Evolutionary conservation across 64 coral and sea anemone species (phyloP), one percentile per base, ranked within the genome.

Genomic region (Cladopsammia gracilis): DNA sequence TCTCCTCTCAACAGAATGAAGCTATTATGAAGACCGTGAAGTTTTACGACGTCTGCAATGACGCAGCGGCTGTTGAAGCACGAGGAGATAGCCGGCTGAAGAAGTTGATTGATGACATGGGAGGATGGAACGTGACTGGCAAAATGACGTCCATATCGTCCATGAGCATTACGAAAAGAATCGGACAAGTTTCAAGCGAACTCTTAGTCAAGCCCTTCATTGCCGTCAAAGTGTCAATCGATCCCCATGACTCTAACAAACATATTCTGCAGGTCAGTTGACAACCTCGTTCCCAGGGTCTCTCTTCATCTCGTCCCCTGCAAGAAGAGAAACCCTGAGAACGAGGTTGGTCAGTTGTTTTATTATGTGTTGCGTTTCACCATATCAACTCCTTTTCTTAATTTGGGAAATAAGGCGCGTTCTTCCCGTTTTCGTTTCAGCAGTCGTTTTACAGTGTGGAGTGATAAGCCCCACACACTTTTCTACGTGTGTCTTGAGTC

Each of bases 61-160:
- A 97, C 65, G 75, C 48, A 62, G 16, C 8, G 8, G 92, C 87
- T 51, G 92, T 97, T 0, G 46, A 97, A 6, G 44, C 26, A 10
- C 53, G 52, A 4, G 92, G 95, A 25, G 88, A 87, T 5, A 25
- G 0, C 13, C 74, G 76, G 14, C 86, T 97, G n/a, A 94, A 91
- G 76, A 62, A 70, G 9, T 58, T 97, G 53, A 97, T 97, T 68
- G 67, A 75, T 19, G 62, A 94, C 7, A 76, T 94, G 71, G 95
- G 92, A 50, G 95, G 92, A 12, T 97, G 95, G 95, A 54, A 94
- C 58, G 92, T 97, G 25, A 71, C 89, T 10, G 91, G 91, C 4
- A 71, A 93, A 25, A 79, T 83, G 58, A 83, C 14, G 25, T 2
- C 62, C 18, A 68, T 79, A 10, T 72, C 45, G 6, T 19, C 67